phyloP scores from a whole-genome alignment of 2,888 invertebrate genomes.

The Lutraria lutraria region DNA sequence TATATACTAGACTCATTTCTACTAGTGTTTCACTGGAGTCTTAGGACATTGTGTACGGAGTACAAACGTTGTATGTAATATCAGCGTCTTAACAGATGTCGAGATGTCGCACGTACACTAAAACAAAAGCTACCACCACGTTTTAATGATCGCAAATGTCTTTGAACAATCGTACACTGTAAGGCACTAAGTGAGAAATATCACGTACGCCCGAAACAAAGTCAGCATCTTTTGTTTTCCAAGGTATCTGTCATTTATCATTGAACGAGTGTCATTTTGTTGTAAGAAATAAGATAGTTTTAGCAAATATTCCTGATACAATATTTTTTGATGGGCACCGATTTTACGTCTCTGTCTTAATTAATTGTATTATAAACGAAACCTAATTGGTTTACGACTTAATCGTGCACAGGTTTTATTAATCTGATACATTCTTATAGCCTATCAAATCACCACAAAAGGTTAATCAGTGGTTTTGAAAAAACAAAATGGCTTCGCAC shows the following conservation, averaged over 20 bases:
- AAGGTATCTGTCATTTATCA: background rate
- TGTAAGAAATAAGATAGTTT: conserved; percentile 3
- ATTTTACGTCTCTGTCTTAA: background rate
- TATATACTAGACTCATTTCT: no score
- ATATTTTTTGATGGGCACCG: background rate
- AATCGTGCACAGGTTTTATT: background rate
- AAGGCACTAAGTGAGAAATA: background rate
- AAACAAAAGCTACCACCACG: background rate
- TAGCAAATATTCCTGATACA: background rate
- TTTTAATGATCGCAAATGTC: conserved; percentile 8
- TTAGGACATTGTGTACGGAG: background rate
- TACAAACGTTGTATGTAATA: background rate
- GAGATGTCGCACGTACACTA: background rate
- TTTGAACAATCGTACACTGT: background rate
- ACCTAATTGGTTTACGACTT: background rate
- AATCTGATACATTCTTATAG: background rate
- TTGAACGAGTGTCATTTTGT: background rate
- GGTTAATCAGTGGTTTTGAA: background rate
- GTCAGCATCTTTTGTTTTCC: background rate
- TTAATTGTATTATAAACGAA: no score
- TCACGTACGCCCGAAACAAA: background rate
- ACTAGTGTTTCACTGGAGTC: no score
- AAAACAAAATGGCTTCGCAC: background rate
- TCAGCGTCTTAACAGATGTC: background rate
- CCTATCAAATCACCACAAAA: background rate